Base-by-base conservation (phyloP, 2,888 invertebrate species). In the Lithosia quadra region DNA sequence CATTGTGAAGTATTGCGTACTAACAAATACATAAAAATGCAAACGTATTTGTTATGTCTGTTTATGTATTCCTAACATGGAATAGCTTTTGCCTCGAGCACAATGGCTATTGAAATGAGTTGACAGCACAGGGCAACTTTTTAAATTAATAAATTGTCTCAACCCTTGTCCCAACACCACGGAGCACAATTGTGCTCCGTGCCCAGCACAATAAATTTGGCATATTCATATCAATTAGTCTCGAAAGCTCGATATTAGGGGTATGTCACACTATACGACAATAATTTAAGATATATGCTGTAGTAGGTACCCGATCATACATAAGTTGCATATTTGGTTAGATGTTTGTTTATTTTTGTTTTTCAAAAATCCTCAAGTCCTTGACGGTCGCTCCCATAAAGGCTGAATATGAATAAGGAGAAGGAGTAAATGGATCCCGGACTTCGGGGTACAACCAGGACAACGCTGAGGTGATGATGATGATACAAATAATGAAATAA, bases 111-210 rank as follows among this genome's bases (percentile, higher is more conserved):
- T 49, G 49, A 15, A 49, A 2, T n/a, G 49, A 49, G 49, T n/a
- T 49, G 49, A 49, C 49, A 49, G 49, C 18, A 2, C 49, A 8
- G 49, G n/a, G n/a, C n/a, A 49, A 49, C 49, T 49, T 49, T 49
- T 49, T 33, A 65, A 75, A 55, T 75, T 69, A 22, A 57, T 49
- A 49, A 49, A 49, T 49, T 49, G 2, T 49, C 49, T 49, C n/a
- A n/a, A 49, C 49, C 49, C 49, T 49, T 49, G 49, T n/a, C n/a
- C 8, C 49, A 49, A 49, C 49, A n/a, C n/a, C n/a, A n/a, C n/a
- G n/a, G n/a, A n/a, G n/a, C n/a, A n/a, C n/a, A n/a, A n/a, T n/a
- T n/a, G n/a, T n/a, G n/a, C n/a, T n/a, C n/a, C n/a, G n/a, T n/a
- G n/a, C n/a, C 8, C 49, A 49, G n/a, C 49, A 49, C 49, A 49